Evolutionary conservation across 2,113 vertebrate species (phyloP).

Genomic region (Indri indri): DNA sequence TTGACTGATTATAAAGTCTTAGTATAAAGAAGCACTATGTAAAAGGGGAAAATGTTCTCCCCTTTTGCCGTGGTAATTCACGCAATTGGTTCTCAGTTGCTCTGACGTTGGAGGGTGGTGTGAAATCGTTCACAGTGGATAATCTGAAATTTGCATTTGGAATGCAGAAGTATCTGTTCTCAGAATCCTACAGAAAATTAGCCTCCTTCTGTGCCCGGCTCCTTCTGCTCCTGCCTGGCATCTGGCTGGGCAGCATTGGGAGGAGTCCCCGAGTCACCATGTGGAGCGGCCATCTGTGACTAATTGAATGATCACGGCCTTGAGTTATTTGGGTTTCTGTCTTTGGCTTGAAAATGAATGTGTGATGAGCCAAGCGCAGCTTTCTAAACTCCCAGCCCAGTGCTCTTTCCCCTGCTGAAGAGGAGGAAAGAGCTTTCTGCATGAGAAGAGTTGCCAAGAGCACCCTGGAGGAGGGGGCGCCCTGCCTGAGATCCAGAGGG

Average conservation of each 20-base stretch:
- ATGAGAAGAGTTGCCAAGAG: neutral
- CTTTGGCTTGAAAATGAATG: slow-evolving; percentile 15
- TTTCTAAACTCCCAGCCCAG: neutral
- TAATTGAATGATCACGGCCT: neutral
- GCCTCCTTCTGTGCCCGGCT: neutral
- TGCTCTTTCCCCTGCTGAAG: neutral
- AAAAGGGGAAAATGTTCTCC: fast-evolving
- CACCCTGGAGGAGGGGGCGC: fast-evolving
- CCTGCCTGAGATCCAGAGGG: neutral
- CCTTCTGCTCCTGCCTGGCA: slow-evolving; percentile 16
- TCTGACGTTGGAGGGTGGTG: neutral
- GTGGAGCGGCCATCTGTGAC: slow-evolving; percentile 19
- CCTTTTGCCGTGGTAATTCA: neutral
- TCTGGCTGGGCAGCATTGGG: neutral
- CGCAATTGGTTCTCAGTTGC: neutral
- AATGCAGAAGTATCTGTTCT: neutral
- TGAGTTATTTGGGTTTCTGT: slow-evolving; percentile 50
- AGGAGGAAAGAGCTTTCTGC: neutral
- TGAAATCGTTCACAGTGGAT: neutral
- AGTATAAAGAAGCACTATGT: neutral
- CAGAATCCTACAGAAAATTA: neutral
- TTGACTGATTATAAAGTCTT: neutral
- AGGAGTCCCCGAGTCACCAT: slow-evolving; percentile 22
- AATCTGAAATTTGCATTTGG: neutral
- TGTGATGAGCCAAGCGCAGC: neutral